These are phyloP conservation scores for Tetrapedia diversipes DNA, from an alignment of 2,888 invertebrate genomes.

Conservation along the genomic window DNA sequence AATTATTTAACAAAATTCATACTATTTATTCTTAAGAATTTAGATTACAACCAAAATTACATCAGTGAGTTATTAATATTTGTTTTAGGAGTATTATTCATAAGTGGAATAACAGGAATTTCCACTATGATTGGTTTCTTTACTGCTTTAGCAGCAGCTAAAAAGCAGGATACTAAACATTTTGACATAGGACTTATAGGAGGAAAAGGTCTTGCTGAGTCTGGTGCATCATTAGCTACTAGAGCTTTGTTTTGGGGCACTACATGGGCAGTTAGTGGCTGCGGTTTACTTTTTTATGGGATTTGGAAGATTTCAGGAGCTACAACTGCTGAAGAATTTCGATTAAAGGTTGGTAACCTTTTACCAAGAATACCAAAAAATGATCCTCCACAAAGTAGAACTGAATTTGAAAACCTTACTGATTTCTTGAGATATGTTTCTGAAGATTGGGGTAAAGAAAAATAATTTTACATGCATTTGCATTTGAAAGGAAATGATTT, in stretches of 20 bases:
- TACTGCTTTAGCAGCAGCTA: slow-evolving; percentile 89
- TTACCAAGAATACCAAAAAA: slow-evolving; percentile 91
- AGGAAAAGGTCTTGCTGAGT: slow-evolving; percentile 87
- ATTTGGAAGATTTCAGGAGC: slow-evolving; percentile 96
- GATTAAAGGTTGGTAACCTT: slow-evolving; percentile 89
- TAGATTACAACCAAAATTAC: neutral
- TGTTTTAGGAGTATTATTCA: slow-evolving; percentile 87
- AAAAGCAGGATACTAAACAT: slow-evolving; percentile 90
- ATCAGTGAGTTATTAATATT: neutral
- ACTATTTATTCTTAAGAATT: neutral
- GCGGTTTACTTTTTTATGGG: slow-evolving; percentile 90
- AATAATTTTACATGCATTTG: neutral
- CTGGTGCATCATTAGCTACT: slow-evolving; percentile 90
- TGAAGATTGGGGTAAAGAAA: slow-evolving; percentile 77
- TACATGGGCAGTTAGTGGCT: slow-evolving; percentile 93
- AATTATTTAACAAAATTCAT: neutral
- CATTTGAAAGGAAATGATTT: neutral
- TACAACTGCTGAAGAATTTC: slow-evolving; percentile 92
- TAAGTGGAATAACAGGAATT: slow-evolving; percentile 89
- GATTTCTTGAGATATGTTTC: slow-evolving; percentile 90
- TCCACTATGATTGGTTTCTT: slow-evolving; percentile 93
- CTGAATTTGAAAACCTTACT: slow-evolving; percentile 93
- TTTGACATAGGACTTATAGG: slow-evolving; percentile 89
- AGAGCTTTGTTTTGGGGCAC: slow-evolving; percentile 95
- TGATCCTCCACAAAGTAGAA: slow-evolving; percentile 91